Evolutionary conservation across 2,888 invertebrate species (phyloP), one percentile per base, ranked within the genome.

Genomic region (Pandemis cinnamomeana): DNA sequence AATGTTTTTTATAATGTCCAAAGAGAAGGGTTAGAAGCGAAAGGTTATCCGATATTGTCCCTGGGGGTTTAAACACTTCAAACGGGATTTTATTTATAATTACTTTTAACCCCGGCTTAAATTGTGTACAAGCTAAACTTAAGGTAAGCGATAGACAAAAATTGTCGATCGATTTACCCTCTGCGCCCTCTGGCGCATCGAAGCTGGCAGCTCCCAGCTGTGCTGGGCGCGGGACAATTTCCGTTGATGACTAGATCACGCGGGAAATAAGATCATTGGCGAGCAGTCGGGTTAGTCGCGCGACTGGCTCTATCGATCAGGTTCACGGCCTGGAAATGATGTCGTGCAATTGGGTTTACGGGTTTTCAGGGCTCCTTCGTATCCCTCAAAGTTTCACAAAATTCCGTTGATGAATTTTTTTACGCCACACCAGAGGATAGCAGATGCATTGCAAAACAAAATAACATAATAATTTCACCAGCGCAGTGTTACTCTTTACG

Each of bases 221-320:
- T 20, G 20, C 20, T 20, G 20, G 0, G 44, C 44, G 0, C 7
- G 44, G 58, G 58, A 68, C 58, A 68, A 72, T 72, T 72, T 72
- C 72, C 68, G 67, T 41, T 67, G 64, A 48, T 48, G 7, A 62
- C 62, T 44, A 10, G 46, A 48, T 64, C 67, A 42, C 48, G 44
- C 42, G 67, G 72, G 72, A 72, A 72, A 72, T 72, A 48, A 62
- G 62, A 72, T 72, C 53, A 72, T 72, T 67, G 67, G 67, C 36
- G 48, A 36, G 36, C 20, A 13, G 48, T 44, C 36, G 42, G 53
- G 51, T 67, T 53, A 41, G 55, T 53, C 60, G 71, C 4, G 58
- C 27, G 11, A n/a, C 51, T 53, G 62, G 42, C 55, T 46, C 15
- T 63, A 61, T 61, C 36, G 61, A 41, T 58, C 5, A 58, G 27